Base-by-base conservation (phyloP, 2,888 invertebrate genomes). In the Baronia brevicornis region DNA sequence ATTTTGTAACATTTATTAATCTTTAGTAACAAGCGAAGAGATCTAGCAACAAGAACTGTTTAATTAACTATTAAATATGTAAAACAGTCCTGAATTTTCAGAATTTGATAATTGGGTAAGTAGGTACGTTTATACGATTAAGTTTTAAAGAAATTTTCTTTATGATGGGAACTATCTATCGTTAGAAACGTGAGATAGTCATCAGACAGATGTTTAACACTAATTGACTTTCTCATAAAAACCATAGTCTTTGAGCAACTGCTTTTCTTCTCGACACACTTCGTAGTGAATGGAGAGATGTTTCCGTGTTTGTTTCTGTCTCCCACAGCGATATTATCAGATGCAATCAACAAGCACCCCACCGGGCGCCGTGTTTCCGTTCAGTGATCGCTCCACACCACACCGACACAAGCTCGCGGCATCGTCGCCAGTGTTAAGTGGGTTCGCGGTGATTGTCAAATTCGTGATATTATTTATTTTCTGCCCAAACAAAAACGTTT, bases 291-390 rank as follows among this genome's bases (percentile, higher is more conserved):
- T 37, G 26, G 10, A 42, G 30, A 38, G 11, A 30, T 28, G 22
- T 36, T 45, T 14, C n/a, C n/a, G n/a, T n/a, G 14, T 35, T 32
- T 39, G 43, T 45, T 43, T 45, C 34, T 40, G 45, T 42, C 44
- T 57, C 55, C 42, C 60, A 60, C 60, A 50, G 38, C 43, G 41
- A 53, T 43, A 52, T 46, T 54, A 50, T 45, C 36, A 41, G 32
- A 30, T 25, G 10, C 22, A 34, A 28, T 36, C 36, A 38, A 28
- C 25, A 18, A 26, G 36, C 25, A 32, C 28, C 35, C 28, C 25
- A 26, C 27, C 45, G 48, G 33, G 34, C 33, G 38, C 33, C 30
- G 34, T 23, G 40, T 22, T 39, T 36, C 33, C 42, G 39, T 28
- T 20, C 34, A 8, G 24, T 33, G 23, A 23, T 45, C 48, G 40